phyloP scores from a whole-genome alignment of 2,797 vertebrate genomes.

The Phyllotis vaccarum region DNA sequence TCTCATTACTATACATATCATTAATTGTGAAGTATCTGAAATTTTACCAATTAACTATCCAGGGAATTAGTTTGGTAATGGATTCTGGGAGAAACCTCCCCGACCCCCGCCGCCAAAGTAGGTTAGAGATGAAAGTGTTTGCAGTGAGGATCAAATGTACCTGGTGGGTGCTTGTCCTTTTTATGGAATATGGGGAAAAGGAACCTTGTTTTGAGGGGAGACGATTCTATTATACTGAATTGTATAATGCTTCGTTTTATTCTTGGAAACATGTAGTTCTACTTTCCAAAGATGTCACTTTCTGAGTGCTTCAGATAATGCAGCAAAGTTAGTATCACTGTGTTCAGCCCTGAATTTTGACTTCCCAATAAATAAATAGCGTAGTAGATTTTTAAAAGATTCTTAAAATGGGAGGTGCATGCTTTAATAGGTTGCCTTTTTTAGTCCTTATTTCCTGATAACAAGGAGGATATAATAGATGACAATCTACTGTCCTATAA shows the following conservation, averaged over 20 bases:
- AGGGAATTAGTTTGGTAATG: neutral
- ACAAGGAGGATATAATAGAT: neutral
- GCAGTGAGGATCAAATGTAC: neutral
- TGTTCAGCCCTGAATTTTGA: neutral
- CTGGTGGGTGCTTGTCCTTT: neutral
- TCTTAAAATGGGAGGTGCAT: neutral
- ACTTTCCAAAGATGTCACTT: neutral
- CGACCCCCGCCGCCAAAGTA: neutral
- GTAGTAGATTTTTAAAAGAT: slow-evolving; percentile 30
- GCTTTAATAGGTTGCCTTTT: slow-evolving; percentile 23
- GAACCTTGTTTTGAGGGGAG: neutral
- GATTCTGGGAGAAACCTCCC: neutral
- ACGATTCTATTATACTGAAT: neutral
- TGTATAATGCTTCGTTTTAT: neutral
- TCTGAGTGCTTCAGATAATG: neutral
- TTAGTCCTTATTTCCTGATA: slow-evolving; percentile 27
- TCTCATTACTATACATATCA: neutral
- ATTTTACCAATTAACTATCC: neutral
- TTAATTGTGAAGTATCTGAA: neutral
- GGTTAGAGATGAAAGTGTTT: neutral
- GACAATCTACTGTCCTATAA: neutral
- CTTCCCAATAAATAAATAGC: neutral
- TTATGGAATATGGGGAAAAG: neutral
- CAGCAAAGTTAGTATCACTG: neutral
- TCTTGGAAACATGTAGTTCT: neutral